phyloP scores from a whole-genome alignment of 2,113 vertebrate species.

The Gulo gulo region DNA sequence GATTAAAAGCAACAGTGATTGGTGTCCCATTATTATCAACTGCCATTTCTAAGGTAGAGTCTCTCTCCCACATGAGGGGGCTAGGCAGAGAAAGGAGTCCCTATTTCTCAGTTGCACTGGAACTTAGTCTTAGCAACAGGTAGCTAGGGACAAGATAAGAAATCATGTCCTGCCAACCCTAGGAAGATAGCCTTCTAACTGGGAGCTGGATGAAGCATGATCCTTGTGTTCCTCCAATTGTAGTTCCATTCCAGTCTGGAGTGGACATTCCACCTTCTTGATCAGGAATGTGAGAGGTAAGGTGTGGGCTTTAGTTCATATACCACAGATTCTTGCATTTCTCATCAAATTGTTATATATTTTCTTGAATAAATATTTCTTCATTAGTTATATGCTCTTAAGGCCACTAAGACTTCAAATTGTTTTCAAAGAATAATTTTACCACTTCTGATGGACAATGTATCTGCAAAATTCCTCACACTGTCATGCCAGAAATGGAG shows the following conservation, averaged over 20 bases:
- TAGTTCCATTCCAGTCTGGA: neutral
- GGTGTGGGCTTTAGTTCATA: neutral
- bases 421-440: neutral
- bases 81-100: neutral
- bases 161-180: neutral
- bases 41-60: neutral
- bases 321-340: neutral
- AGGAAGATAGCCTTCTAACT: neutral
- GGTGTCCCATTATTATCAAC: neutral
- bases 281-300: neutral
- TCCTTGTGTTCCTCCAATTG: neutral
- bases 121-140: neutral
- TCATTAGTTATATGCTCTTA: neutral
- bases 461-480: neutral
- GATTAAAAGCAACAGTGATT: neutral
- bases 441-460: neutral
- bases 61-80: neutral
- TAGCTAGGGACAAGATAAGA: neutral
- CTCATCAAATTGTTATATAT: neutral
- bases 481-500: neutral
- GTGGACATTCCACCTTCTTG: neutral
- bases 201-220: neutral
- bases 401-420: neutral
- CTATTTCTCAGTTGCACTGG: neutral
- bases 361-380: neutral